Conservation (phyloP, 2,888 invertebrate species). For the Drosophila helvetica region DNA sequence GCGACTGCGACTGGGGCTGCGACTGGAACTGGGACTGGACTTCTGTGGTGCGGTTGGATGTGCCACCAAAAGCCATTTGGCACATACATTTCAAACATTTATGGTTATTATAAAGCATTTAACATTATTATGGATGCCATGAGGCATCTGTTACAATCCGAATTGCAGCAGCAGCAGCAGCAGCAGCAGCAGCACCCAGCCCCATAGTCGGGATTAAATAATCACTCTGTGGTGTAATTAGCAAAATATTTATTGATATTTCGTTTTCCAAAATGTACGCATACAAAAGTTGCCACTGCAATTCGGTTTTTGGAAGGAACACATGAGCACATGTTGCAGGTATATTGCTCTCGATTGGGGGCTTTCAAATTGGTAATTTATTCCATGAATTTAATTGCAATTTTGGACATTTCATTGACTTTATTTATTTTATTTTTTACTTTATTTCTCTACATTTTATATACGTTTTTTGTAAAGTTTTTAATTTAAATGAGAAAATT, state of each 20-base stretch:
- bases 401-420: not conserved
- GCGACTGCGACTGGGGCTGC: constrained; percentile 1
- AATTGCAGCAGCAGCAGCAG: constrained; percentile 16
- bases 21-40: constrained; percentile 13
- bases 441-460: too few relatives aligned
- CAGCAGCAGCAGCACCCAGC: constrained; percentile 9
- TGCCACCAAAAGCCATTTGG: constrained; percentile 59
- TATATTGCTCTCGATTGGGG: constrained; percentile 1
- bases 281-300: constrained; percentile 29
- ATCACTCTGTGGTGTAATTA: constrained; percentile 47
- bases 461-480: too few relatives aligned
- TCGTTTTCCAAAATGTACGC: constrained; percentile 12
- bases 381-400: not conserved
- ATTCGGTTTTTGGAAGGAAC: constrained; percentile 4
- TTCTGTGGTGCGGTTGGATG: constrained; percentile 36
- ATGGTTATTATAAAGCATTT: constrained; percentile 80
- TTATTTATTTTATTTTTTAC: too few relatives aligned
- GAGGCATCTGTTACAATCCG: constrained; percentile 65
- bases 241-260: constrained; percentile 46
- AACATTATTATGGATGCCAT: constrained; percentile 76
- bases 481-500: too few relatives aligned
- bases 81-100: constrained; percentile 79
- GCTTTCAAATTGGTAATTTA: not conserved
- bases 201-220: constrained; percentile 37
- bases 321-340: constrained; percentile 12